These are phyloP conservation scores for honey bee (Apis mellifera) DNA, from an alignment of 1,140 invertebrate species.

Conservation along the genomic window DNA sequence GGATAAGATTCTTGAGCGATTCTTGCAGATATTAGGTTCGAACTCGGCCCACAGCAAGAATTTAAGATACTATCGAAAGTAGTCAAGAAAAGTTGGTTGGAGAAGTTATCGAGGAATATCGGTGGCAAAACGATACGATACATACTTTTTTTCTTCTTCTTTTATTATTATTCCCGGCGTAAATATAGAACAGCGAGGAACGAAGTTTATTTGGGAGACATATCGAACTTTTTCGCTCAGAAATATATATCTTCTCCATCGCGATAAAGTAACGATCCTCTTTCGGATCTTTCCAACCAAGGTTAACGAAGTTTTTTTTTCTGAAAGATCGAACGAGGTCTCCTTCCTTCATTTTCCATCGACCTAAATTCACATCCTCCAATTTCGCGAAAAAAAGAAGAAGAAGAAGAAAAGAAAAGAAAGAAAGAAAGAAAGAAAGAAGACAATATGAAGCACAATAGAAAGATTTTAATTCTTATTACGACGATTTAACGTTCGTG, in stretches of 20 bases:
- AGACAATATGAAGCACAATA: constrained; percentile 24
- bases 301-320: constrained; percentile 59
- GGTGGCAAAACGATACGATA: not conserved
- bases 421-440: too few species aligned
- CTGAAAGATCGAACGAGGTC: constrained; percentile 57
- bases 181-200: not conserved
- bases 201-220: not conserved
- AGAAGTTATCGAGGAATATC: not conserved
- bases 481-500: constrained; percentile 42
- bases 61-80: too few species aligned
- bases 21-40: too few species aligned
- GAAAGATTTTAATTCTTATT: not conserved
- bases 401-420: too few species aligned
- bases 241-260: constrained; percentile 53
- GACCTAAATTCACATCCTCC: constrained; percentile 54
- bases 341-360: constrained; percentile 36
- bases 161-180: not conserved
- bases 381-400: constrained; percentile 43
- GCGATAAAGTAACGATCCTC: constrained; percentile 56
- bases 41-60: too few species aligned
- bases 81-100: too few species aligned
- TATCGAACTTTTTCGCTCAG: not conserved
- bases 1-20: too few species aligned
- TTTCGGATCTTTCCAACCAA: constrained; percentile 48
- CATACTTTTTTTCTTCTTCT: not conserved